Conservation (phyloP, 2,797 vertebrate genomes). For the Thunnus albacares region DNA sequence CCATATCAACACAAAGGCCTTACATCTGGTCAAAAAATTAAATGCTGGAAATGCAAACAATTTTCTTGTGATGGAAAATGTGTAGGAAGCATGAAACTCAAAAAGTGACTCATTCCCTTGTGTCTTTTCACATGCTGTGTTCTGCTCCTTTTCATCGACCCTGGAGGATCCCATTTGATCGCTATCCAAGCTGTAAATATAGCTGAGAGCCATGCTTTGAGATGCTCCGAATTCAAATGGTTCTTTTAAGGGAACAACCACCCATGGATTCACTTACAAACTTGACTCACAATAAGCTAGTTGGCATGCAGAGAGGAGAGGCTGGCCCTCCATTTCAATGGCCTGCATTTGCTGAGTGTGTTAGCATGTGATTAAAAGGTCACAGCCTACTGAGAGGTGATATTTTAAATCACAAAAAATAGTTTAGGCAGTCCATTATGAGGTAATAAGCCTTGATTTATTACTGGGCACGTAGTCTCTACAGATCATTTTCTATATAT, state of each 20-base stretch:
- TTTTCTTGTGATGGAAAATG: constrained; percentile 28
- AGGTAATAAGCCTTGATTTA: constrained; percentile 50
- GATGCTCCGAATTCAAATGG: constrained; percentile 68
- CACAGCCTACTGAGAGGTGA: constrained; percentile 27
- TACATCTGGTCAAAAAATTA: constrained; percentile 5
- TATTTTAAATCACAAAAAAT: constrained; percentile 50
- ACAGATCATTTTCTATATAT: constrained; percentile 6
- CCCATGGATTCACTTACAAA: constrained; percentile 58
- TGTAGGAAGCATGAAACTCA: constrained; percentile 68
- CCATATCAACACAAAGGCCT: constrained; percentile 21
- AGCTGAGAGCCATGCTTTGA: constrained; percentile 60
- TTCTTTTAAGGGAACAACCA: constrained; percentile 61
- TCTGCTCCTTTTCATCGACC: constrained; percentile 57
- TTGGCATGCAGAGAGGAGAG: constrained; percentile 62
- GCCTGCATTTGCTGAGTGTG: constrained; percentile 45
- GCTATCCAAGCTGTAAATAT: constrained; percentile 70
- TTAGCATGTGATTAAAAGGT: constrained; percentile 68
- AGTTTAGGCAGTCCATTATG: constrained; percentile 54
- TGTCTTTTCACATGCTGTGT: constrained; percentile 51
- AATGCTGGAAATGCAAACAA: constrained; percentile 9
- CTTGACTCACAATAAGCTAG: constrained; percentile 66
- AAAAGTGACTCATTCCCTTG: constrained; percentile 60
- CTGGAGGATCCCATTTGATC: constrained; percentile 68
- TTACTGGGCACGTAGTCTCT: not conserved
- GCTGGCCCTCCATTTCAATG: constrained; percentile 35